These are phyloP conservation scores for Halocynthia roretzi DNA, from an alignment of 23 tunicate genomes.

Conservation along the genomic window DNA sequence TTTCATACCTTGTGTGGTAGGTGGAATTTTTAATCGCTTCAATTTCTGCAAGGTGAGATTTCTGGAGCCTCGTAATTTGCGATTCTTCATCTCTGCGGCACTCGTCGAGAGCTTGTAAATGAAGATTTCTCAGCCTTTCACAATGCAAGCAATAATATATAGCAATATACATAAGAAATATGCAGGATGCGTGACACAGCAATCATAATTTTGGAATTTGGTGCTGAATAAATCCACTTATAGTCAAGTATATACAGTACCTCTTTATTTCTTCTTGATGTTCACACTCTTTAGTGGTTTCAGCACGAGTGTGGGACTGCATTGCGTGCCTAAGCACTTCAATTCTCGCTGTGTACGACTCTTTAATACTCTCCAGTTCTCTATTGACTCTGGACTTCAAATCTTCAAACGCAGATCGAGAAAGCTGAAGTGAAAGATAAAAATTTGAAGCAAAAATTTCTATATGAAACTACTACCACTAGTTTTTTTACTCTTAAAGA, in stretches of 20 bases:
- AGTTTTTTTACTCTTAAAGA: too few relatives aligned
- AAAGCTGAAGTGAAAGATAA: slow-evolving; percentile 10
- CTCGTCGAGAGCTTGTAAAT: slow-evolving; percentile 64
- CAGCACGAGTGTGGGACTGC: slow-evolving; percentile 35
- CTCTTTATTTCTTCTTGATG: slow-evolving; percentile 76
- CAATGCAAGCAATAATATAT: neutral
- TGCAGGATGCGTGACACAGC: neutral
- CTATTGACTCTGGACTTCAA: slow-evolving; percentile 44
- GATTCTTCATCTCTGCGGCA: slow-evolving; percentile 47
- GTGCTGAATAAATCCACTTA: neutral
- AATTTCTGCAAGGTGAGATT: slow-evolving; percentile 46
- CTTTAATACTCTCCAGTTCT: slow-evolving; percentile 48
- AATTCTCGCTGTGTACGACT: slow-evolving; percentile 56
- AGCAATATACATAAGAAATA: neutral
- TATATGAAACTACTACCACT: too few relatives aligned
- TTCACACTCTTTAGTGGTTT: slow-evolving; percentile 26
- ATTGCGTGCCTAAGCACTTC: slow-evolving; percentile 47
- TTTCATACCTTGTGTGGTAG: slow-evolving; percentile 36
- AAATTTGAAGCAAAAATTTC: too few relatives aligned
- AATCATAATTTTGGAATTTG: neutral
- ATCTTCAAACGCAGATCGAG: slow-evolving; percentile 36
- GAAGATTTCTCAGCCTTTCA: slow-evolving; percentile 50
- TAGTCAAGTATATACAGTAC: slow-evolving; percentile 2
- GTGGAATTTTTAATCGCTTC: slow-evolving; percentile 50
- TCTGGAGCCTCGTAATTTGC: slow-evolving; percentile 23